A percentile compares a stretch with the other conserved stretches of the same genome.
Evolutionary conservation across 1,140 invertebrate species (phyloP).

Genomic region (Drosophila auraria): DNA sequence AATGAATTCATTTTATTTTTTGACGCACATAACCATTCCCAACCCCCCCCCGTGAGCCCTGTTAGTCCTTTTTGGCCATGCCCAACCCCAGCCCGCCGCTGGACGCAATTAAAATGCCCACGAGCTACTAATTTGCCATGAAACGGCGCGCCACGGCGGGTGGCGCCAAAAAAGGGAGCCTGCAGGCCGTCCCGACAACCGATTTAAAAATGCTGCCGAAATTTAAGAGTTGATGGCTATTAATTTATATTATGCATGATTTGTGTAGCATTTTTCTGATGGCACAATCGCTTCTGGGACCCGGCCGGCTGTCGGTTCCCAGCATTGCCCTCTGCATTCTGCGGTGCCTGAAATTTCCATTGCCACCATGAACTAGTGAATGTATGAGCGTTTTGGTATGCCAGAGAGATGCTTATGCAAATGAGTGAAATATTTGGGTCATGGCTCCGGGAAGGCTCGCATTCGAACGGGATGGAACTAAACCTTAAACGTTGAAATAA

Average conservation of each 20-base stretch:
- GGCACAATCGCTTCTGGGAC: conserved; percentile 39
- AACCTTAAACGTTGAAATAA: conserved; percentile 39
- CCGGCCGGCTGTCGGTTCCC: conserved; percentile 30
- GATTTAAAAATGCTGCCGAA: conserved; percentile 59
- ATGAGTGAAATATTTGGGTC: conserved; percentile 39
- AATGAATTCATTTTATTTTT: conserved; percentile 84
- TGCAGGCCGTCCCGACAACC: conserved; percentile 5
- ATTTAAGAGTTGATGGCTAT: conserved; percentile 76
- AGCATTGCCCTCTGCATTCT: conserved; percentile 31
- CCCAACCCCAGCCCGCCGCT: conserved; percentile 8
- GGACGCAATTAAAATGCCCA: conserved; percentile 82
- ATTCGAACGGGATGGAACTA: conserved; percentile 7
- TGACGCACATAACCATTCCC: conserved; percentile 62
- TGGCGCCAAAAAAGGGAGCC: conserved; percentile 16
- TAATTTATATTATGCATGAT: conserved; percentile 81
- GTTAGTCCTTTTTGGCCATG: neutral
- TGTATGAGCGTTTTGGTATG: neutral
- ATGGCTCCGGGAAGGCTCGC: conserved; percentile 2
- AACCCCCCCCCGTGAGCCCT: neutral
- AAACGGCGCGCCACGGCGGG: conserved; percentile 57
- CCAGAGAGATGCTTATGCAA: conserved; percentile 40
- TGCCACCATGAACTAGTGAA: neutral
- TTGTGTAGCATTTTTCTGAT: conserved; percentile 59
- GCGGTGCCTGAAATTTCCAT: conserved; percentile 26
- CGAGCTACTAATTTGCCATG: conserved; percentile 82